Evolutionary conservation across 2,797 vertebrate genomes (phyloP).

Genomic region (Nasua narica): DNA sequence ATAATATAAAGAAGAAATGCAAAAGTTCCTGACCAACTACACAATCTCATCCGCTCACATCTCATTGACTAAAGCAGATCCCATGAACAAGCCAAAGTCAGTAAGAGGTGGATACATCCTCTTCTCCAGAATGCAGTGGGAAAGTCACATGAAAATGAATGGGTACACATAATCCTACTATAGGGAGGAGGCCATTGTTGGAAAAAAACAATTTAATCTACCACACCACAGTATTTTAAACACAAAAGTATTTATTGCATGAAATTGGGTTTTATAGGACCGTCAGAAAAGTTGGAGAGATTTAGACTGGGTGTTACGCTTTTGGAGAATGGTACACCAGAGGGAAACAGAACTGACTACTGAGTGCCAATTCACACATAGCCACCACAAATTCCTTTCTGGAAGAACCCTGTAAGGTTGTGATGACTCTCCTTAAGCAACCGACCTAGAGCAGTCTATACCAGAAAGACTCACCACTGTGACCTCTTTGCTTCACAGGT

Average conservation of each 20-base stretch:
- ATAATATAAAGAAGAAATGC: background rate
- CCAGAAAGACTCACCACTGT: background rate
- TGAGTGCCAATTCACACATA: background rate
- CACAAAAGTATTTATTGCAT: background rate
- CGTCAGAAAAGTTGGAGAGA: background rate
- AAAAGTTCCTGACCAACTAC: background rate
- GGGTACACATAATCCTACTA: background rate
- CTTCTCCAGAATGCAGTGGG: background rate
- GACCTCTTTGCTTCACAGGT: conserved; percentile 1
- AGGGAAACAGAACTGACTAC: background rate
- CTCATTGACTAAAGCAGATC: background rate
- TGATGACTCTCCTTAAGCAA: background rate
- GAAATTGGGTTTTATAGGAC: background rate
- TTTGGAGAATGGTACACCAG: background rate
- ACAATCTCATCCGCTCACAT: background rate
- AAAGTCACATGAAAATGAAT: background rate
- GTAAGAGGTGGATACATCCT: background rate
- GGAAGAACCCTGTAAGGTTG: background rate
- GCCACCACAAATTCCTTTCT: background rate
- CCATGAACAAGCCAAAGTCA: background rate
- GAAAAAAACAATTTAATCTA: background rate
- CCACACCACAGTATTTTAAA: background rate
- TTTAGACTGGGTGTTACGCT: background rate
- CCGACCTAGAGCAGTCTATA: background rate
- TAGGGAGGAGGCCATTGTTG: background rate